Conservation (phyloP, 2,797 vertebrate genomes). For the Alauda arvensis region DNA sequence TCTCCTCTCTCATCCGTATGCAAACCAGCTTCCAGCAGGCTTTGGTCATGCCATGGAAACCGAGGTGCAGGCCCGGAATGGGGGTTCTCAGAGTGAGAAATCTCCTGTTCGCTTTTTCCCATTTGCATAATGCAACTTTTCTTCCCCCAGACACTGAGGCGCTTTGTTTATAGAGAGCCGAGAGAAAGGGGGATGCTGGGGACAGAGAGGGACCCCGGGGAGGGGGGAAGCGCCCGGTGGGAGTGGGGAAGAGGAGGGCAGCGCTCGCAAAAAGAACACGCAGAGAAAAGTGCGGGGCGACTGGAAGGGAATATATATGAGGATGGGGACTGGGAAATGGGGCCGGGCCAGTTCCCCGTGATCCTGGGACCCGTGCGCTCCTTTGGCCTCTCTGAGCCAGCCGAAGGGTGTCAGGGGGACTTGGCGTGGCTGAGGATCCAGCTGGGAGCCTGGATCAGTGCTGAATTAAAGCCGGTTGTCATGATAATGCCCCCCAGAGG, state of each 20-base stretch:
- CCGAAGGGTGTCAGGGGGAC: not conserved
- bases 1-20: conserved; percentile 74
- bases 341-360: not conserved
- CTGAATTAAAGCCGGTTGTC: not conserved
- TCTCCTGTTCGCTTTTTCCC: conserved; percentile 45
- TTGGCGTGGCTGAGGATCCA: conserved; percentile 6
- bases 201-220: conserved; percentile 34
- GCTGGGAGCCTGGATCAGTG: not conserved
- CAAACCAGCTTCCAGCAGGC: conserved; percentile 64
- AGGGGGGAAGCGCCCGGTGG: conserved; percentile 35
- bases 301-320: conserved; percentile 50
- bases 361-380: not conserved
- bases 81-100: conserved; percentile 66
- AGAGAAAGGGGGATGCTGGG: conserved; percentile 48
- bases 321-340: conserved; percentile 37
- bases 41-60: conserved; percentile 69
- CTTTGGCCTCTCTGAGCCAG: conserved; percentile 10
- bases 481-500: conserved; percentile 43
- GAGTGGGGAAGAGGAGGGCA: conserved; percentile 48
- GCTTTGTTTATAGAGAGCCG: conserved; percentile 68
- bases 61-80: conserved; percentile 58
- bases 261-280: not conserved
- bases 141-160: conserved; percentile 68
- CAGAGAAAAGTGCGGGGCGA: not conserved
- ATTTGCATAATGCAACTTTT: conserved; percentile 69